Evolutionary conservation across 2,888 invertebrate genomes (phyloP).

Genomic region (Cheilosia soror): DNA sequence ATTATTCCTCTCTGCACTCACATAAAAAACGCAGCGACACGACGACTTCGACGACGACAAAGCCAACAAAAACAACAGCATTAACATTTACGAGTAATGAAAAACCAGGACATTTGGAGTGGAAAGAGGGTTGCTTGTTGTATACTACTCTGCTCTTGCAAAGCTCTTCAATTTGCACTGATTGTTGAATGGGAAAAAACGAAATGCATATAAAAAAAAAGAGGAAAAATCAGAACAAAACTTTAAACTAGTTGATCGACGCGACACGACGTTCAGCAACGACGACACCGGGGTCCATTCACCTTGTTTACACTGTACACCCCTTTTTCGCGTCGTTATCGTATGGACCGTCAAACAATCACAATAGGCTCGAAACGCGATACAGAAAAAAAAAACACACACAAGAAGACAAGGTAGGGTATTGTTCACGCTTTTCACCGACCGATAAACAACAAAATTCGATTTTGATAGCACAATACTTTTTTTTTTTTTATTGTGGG

Average conservation of each 20-base stretch:
- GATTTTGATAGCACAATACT: slow-evolving; percentile 51
- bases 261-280: slow-evolving; percentile 39
- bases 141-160: slow-evolving; percentile 9
- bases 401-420: slow-evolving; percentile 48
- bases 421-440: slow-evolving; percentile 45
- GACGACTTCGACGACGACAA: slow-evolving; percentile 56
- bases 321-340: slow-evolving; percentile 53
- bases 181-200: slow-evolving; percentile 58
- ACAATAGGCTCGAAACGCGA: slow-evolving; percentile 50
- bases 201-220: slow-evolving; percentile 14
- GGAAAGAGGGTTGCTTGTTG: slow-evolving; percentile 46
- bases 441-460: slow-evolving; percentile 49
- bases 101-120: slow-evolving; percentile 66
- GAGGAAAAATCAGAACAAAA: slow-evolving; percentile 40
- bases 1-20: slow-evolving; percentile 63
- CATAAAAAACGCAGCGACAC: slow-evolving; percentile 64
- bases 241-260: slow-evolving; percentile 69
- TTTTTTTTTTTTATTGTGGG: slow-evolving; percentile 10
- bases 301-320: slow-evolving; percentile 62
- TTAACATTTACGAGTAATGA: slow-evolving; percentile 73
- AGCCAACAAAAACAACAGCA: slow-evolving; percentile 66
- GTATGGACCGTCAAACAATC: slow-evolving; percentile 56
- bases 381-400: slow-evolving; percentile 11
- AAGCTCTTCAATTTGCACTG: slow-evolving; percentile 69
- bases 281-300: slow-evolving; percentile 62